Percentiles rank a stretch among this genome's conserved stretches.
Conservation (phyloP, 1,140 invertebrate genomes). For the Vanessa atalanta region DNA sequence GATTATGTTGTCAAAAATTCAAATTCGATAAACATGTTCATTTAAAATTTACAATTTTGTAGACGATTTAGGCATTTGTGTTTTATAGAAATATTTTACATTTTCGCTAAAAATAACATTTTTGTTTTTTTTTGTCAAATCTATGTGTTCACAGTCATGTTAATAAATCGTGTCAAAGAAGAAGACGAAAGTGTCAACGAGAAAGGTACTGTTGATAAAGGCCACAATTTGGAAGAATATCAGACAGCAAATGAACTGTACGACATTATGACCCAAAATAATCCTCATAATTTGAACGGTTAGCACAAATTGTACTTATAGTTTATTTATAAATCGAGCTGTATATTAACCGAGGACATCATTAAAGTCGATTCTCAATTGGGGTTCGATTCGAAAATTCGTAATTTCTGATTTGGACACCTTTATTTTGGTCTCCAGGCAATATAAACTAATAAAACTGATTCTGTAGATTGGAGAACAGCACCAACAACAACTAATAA, state of each 20-base stretch:
- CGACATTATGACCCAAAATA: constrained; percentile 54
- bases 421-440: too few relatives aligned
- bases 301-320: constrained; percentile 14
- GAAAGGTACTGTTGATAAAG: constrained; percentile 10
- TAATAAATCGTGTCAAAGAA: constrained; percentile 34
- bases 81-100: constrained; percentile 31
- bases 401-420: too few relatives aligned
- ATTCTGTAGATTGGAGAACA: too few relatives aligned
- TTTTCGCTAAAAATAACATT: constrained; percentile 15
- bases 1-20: constrained; percentile 15
- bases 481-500: background rate
- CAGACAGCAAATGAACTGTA: constrained; percentile 58
- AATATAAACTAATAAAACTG: too few relatives aligned
- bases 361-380: too few relatives aligned
- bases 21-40: constrained; percentile 25
- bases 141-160: constrained; percentile 10
- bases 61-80: constrained; percentile 26
- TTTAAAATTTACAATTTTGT: constrained; percentile 31
- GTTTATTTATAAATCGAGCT: background rate
- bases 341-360: too few relatives aligned
- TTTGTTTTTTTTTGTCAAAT: constrained; percentile 3
- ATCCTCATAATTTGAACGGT: constrained; percentile 42
- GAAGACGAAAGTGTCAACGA: constrained; percentile 33
- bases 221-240: constrained; percentile 43
- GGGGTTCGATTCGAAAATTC: too few relatives aligned